phyloP scores from a whole-genome alignment of 2,113 vertebrate genomes.

The Corythornis cristatus region DNA sequence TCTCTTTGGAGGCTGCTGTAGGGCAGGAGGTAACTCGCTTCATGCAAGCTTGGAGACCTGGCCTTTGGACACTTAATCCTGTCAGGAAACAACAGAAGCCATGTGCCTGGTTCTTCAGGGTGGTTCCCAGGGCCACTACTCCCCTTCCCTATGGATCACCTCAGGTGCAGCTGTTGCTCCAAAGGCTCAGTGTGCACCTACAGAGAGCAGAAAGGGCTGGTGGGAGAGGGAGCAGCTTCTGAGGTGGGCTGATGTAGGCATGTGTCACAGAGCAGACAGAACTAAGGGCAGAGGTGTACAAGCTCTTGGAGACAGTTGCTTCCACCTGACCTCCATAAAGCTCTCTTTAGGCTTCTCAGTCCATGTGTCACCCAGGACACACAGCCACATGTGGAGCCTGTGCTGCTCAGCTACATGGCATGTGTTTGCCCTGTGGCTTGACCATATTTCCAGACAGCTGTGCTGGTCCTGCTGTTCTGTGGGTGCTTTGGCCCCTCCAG shows the following conservation, averaged over 20 bases:
- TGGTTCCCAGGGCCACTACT: background rate
- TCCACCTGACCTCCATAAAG: background rate
- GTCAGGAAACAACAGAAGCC: background rate
- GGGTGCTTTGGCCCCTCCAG: background rate
- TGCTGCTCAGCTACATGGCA: fast-evolving
- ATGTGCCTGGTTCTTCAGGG: background rate
- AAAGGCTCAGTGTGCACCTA: background rate
- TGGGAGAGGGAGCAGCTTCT: background rate
- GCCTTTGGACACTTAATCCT: background rate
- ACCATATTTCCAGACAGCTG: background rate
- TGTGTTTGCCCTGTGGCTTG: background rate
- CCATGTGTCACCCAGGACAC: background rate
- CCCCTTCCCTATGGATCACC: background rate
- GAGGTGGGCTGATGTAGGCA: background rate
- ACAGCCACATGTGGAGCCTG: fast-evolving
- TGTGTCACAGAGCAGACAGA: background rate
- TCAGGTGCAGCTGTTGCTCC: background rate
- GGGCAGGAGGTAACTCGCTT: background rate
- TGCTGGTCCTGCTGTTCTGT: fast-evolving
- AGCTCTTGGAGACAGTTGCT: background rate
- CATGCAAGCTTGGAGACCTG: background rate
- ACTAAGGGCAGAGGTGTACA: background rate
- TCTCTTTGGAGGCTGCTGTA: background rate
- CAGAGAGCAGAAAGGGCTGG: background rate
- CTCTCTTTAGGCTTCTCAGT: background rate